phyloP scores from a whole-genome alignment of 2,888 invertebrate species.

The Plebejus anna region DNA sequence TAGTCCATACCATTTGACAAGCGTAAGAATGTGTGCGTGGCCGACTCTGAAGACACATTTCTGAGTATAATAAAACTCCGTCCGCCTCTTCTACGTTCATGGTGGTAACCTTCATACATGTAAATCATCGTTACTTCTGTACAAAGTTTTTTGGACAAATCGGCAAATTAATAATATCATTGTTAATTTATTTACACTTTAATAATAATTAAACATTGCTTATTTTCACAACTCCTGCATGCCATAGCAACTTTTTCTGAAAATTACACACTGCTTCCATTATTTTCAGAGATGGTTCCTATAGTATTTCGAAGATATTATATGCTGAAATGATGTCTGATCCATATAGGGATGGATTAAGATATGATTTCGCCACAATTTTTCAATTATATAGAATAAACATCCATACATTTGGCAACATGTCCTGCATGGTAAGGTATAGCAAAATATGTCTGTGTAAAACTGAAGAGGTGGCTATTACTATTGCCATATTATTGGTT shows the following conservation, averaged over 20 bases:
- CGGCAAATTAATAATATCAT: conserved; percentile 13
- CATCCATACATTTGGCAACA: conserved; percentile 1
- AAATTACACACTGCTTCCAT: neutral
- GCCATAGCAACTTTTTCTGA: neutral
- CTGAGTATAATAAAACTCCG: too few relatives aligned
- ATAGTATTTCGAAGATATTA: neutral
- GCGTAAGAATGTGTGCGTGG: too few relatives aligned
- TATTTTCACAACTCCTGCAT: neutral
- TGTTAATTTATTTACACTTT: conserved; percentile 10
- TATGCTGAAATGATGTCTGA: neutral
- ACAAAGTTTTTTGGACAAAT: neutral
- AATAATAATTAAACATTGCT: neutral
- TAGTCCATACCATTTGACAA: too few relatives aligned
- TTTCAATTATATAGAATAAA: neutral
- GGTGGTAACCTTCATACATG: conserved; percentile 1
- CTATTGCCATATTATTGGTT: neutral
- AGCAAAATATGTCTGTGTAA: neutral
- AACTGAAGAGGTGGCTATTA: neutral
- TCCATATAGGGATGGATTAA: neutral
- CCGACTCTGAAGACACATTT: too few relatives aligned
- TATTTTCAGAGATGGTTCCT: neutral
- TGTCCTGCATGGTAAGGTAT: conserved; percentile 9
- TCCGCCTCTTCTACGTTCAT: too few relatives aligned
- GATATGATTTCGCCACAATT: neutral
- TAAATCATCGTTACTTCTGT: neutral